These are phyloP conservation scores for Drosophila orosa DNA, from an alignment of 1,140 invertebrate species.

Conservation along the genomic window DNA sequence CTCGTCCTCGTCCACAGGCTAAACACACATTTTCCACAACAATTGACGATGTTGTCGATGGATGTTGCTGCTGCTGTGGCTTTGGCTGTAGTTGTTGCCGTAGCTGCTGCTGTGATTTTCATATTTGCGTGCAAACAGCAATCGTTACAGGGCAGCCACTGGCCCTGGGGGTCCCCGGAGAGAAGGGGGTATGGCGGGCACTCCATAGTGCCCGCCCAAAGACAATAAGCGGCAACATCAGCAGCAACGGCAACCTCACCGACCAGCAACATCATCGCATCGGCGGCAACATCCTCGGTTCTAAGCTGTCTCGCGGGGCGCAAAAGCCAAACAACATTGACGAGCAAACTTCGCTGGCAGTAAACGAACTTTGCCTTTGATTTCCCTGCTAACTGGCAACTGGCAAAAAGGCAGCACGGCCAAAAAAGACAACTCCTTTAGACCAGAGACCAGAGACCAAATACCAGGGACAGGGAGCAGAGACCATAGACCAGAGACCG, in stretches of 20 bases:
- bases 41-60: constrained; percentile 56
- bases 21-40: constrained; percentile 61
- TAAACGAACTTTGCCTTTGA: constrained; percentile 78
- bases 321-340: constrained; percentile 55
- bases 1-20: constrained; percentile 55
- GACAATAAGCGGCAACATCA: constrained; percentile 51
- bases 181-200: constrained; percentile 4
- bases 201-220: constrained; percentile 19
- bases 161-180: constrained; percentile 13
- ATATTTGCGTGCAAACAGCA: constrained; percentile 73
- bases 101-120: constrained; percentile 63
- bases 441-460: constrained; percentile 13
- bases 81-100: background rate
- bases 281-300: constrained; percentile 35
- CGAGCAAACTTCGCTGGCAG: constrained; percentile 58
- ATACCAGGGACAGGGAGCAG: constrained; percentile 2
- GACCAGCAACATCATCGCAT: constrained; percentile 20
- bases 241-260: constrained; percentile 14
- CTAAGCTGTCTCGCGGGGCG: constrained; percentile 73
- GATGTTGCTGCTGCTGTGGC: constrained; percentile 31
- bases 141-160: constrained; percentile 44
- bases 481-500: constrained; percentile 11
- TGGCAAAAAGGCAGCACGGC: constrained; percentile 51
- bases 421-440: constrained; percentile 46
- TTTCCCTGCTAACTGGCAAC: constrained; percentile 66